Base-by-base conservation (phyloP, 2,888 invertebrate species). In the Anodontia alba region DNA sequence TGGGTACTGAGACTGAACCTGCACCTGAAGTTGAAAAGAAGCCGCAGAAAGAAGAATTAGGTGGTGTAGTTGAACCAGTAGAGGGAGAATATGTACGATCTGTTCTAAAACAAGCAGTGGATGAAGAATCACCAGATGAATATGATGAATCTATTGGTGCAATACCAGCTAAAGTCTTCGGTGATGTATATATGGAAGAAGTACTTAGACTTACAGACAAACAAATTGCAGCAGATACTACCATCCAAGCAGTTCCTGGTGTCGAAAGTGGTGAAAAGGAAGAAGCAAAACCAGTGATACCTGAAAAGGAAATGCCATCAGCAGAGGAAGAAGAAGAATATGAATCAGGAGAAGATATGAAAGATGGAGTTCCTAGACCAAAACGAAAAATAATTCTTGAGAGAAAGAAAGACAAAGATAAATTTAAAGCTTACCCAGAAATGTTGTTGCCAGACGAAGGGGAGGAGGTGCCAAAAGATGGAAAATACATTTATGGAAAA, bases 381-480 rank as follows among this genome's bases (percentile, higher is more conserved):
- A 79, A 77, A 46, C 70, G 79, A 70, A 69, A 8, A 33, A 33
- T 62, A 1, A 20, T 54, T 5, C 33, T 62, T 36, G 74, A 80
- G 29, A 76, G 74, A 54, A 71, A 62, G 43, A 33, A 51, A 7
- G 66, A 70, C 17, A 68, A 38, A 66, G 76, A 78, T 36, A 78
- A 68, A 23, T 3, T 78, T 26, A 77, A 54, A 78, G 96, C 96
- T 90, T 96, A 96, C 89, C 95, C 96, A 42, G 87, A 83, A 54
- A 29, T 49, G 3, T 78, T 62, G 57, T 31, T 72, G 33, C 42
- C 78, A 29, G 77, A 68, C 31, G 70, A 76, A 29, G 73, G 49
- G n/a, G 84, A 72, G 20, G 68, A 70, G 23, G 72, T 66, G 38
- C 76, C 78, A 29, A 33, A 70, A 38, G 69, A 76, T 74, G 73